phyloP scores from a whole-genome alignment of 1,140 invertebrate genomes.

The Steinernema khuongi region DNA sequence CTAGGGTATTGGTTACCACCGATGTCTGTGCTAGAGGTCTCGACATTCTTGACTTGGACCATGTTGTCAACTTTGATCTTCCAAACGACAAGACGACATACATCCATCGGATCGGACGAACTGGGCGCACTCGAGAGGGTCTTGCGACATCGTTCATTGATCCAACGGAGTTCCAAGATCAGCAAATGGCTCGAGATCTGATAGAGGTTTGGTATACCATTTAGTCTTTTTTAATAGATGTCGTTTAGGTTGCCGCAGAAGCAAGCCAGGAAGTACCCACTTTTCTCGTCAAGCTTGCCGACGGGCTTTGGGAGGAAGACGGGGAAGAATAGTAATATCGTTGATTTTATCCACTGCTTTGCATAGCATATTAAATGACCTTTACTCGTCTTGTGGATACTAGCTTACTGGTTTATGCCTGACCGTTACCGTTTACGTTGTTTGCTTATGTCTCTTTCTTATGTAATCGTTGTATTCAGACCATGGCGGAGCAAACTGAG shows the following conservation, averaged over 20 bases:
- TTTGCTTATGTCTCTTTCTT: too few relatives aligned
- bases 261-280: slow-evolving; percentile 16
- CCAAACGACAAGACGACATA: slow-evolving; percentile 90
- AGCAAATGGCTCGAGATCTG: slow-evolving; percentile 15
- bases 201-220: slow-evolving; percentile 20
- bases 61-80: slow-evolving; percentile 90
- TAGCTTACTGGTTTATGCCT: too few relatives aligned
- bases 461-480: neutral
- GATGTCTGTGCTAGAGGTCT: slow-evolving; percentile 84
- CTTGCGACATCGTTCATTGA: slow-evolving; percentile 29
- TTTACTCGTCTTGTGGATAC: too few relatives aligned
- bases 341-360: too few relatives aligned
- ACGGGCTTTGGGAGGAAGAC: too few relatives aligned
- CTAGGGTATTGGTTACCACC: slow-evolving; percentile 90
- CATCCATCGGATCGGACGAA: slow-evolving; percentile 90
- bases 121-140: slow-evolving; percentile 63
- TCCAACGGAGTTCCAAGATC: slow-evolving; percentile 14
- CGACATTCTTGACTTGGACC: slow-evolving; percentile 91
- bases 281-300: slow-evolving; percentile 4
- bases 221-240: neutral
- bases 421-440: too few relatives aligned
- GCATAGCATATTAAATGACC: too few relatives aligned
- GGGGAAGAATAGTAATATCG: too few relatives aligned
- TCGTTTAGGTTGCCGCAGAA: slow-evolving; percentile 4
- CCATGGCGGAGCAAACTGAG: slow-evolving; percentile 68